These are phyloP conservation scores for Thomomys bottae DNA, from an alignment of 2,113 vertebrate genomes.

Conservation along the genomic window DNA sequence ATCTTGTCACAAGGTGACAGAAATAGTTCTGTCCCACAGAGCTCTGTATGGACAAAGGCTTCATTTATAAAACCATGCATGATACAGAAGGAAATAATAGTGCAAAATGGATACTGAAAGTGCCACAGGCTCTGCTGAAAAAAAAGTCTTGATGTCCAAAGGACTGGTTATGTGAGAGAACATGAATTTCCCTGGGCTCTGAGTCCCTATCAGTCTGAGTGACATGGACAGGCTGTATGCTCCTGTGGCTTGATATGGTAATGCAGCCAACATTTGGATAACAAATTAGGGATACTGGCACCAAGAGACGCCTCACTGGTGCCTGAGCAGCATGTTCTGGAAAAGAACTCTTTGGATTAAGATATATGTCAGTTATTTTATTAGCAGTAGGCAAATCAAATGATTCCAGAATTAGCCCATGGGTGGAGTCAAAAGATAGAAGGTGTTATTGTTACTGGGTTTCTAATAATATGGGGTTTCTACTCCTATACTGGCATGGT, in stretches of 20 bases:
- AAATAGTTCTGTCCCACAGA: background rate
- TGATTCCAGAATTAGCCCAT: background rate
- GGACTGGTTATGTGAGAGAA: background rate
- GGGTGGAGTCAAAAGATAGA: conserved; percentile 9
- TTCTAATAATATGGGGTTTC: background rate
- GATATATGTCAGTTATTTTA: background rate
- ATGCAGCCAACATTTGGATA: conserved; percentile 42
- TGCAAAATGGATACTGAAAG: background rate
- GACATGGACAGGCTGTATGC: background rate
- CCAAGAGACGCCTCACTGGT: background rate
- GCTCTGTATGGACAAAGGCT: background rate
- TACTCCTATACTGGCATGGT: background rate
- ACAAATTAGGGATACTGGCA: conserved; percentile 41
- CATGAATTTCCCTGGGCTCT: background rate
- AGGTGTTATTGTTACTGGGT: background rate
- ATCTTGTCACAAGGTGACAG: too few species aligned
- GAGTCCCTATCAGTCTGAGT: background rate
- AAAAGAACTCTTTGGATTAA: conserved; percentile 41
- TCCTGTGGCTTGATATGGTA: background rate
- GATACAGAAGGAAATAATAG: background rate
- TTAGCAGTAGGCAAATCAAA: background rate
- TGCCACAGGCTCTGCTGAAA: background rate
- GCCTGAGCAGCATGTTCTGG: background rate
- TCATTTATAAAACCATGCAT: background rate
- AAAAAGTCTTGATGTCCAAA: background rate